Conservation (phyloP, 2,888 invertebrate genomes). For the Chaitophorus viminalis region DNA sequence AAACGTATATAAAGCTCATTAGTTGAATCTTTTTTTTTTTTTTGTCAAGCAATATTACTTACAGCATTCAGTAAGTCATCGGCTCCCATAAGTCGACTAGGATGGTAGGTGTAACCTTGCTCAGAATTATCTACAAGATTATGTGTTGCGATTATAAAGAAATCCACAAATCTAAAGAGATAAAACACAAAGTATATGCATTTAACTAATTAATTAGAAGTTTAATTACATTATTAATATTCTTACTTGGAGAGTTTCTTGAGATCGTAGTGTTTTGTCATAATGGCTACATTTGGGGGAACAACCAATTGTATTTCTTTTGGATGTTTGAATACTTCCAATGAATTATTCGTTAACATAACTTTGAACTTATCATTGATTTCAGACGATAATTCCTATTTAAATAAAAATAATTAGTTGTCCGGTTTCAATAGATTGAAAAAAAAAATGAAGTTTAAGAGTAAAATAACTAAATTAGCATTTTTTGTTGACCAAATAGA, state of each 20-base stretch:
- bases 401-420: background rate
- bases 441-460: too few relatives aligned
- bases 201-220: background rate
- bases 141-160: slow-evolving; percentile 77
- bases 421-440: background rate
- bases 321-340: slow-evolving; percentile 5
- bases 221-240: background rate
- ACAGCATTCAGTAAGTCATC: slow-evolving; percentile 83
- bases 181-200: background rate
- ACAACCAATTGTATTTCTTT: slow-evolving; percentile 66
- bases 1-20: slow-evolving; percentile 61
- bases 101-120: slow-evolving; percentile 75
- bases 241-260: slow-evolving; percentile 73
- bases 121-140: slow-evolving; percentile 75
- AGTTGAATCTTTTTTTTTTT: background rate
- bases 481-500: too few relatives aligned
- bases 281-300: slow-evolving; percentile 74
- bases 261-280: slow-evolving; percentile 79
- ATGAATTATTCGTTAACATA: slow-evolving; percentile 3
- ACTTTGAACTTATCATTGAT: slow-evolving; percentile 30
- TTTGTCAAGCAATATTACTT: slow-evolving; percentile 66
- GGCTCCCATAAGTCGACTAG: slow-evolving; percentile 78
- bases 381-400: slow-evolving; percentile 37
- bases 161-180: slow-evolving; percentile 71
- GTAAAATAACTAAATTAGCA: too few relatives aligned